These are phyloP conservation scores for Schlechtendalia chinensis DNA, from an alignment of 1,140 invertebrate species.

Conservation along the genomic window DNA sequence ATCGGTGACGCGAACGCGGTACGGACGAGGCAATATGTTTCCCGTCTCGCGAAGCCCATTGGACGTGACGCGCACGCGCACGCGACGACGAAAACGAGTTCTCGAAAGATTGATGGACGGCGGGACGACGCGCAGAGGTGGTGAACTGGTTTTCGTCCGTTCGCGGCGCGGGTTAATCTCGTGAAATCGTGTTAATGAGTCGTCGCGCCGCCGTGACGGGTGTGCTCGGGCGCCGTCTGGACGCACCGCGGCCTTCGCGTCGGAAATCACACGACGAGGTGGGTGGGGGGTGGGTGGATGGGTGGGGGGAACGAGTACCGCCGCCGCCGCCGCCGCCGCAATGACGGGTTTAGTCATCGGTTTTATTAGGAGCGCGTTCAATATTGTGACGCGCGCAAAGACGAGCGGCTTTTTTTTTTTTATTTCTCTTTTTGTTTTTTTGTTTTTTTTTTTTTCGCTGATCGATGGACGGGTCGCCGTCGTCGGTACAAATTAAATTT, in stretches of 20 bases:
- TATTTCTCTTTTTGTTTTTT: no score
- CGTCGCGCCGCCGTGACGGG: no score
- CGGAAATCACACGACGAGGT: no score
- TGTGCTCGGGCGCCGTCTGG: conserved; percentile 34
- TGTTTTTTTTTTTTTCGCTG: no score
- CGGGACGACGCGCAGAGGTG: not conserved
- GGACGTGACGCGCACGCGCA: no score
- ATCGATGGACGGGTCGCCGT: conserved; percentile 35
- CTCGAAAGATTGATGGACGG: conserved; percentile 36
- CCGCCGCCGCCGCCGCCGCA: no score
- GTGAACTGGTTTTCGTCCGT: conserved; percentile 20
- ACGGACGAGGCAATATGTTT: conserved; percentile 40
- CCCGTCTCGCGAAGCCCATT: not conserved
- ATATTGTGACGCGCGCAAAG: conserved; percentile 44
- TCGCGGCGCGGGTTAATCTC: not conserved
- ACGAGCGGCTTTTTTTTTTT: no score
- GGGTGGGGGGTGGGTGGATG: no score
- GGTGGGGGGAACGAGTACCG: no score
- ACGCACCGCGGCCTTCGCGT: not conserved
- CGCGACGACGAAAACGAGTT: conserved; percentile 33
- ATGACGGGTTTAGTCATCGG: conserved; percentile 23
- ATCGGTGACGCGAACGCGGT: no score
- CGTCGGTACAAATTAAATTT: conserved; percentile 48
- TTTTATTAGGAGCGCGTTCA: conserved; percentile 25
- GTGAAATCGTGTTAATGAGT: conserved; percentile 48